Evolutionary conservation across 1,140 invertebrate genomes (phyloP).

Genomic region (Triops cancriformis): DNA sequence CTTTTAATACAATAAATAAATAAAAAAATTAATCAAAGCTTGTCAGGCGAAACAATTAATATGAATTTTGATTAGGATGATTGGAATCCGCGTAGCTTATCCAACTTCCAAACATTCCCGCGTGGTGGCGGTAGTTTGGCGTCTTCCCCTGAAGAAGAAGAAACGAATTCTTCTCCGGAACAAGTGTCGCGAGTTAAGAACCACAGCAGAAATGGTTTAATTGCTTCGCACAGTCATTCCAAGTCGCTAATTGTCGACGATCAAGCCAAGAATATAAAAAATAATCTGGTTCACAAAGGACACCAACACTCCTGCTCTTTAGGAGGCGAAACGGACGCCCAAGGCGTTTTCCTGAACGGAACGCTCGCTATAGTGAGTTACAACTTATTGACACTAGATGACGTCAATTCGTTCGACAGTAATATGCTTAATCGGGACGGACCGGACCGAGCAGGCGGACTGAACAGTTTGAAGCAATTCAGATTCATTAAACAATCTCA

Average conservation of each 20-base stretch:
- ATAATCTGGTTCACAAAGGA: background rate
- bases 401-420: too few relatives aligned
- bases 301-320: conserved; percentile 19
- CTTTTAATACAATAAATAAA: background rate
- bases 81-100: conserved; percentile 38
- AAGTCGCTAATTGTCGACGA: conserved; percentile 26
- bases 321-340: background rate
- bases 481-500: too few relatives aligned
- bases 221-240: conserved; percentile 23
- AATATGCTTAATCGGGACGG: too few relatives aligned
- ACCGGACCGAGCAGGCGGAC: too few relatives aligned
- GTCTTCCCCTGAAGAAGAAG: conserved; percentile 15
- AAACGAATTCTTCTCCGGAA: background rate
- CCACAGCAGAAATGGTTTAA: background rate
- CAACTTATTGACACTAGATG: too few relatives aligned
- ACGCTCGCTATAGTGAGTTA: background rate
- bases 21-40: background rate
- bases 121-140: conserved; percentile 27
- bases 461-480: too few relatives aligned
- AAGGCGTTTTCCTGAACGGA: background rate
- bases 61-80: conserved; percentile 33
- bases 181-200: background rate
- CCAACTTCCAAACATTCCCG: conserved; percentile 39
- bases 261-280: background rate
- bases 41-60: background rate